These are phyloP conservation scores for Otolemur crassicaudatus DNA, from an alignment of 2,797 vertebrate species.

Conservation along the genomic window DNA sequence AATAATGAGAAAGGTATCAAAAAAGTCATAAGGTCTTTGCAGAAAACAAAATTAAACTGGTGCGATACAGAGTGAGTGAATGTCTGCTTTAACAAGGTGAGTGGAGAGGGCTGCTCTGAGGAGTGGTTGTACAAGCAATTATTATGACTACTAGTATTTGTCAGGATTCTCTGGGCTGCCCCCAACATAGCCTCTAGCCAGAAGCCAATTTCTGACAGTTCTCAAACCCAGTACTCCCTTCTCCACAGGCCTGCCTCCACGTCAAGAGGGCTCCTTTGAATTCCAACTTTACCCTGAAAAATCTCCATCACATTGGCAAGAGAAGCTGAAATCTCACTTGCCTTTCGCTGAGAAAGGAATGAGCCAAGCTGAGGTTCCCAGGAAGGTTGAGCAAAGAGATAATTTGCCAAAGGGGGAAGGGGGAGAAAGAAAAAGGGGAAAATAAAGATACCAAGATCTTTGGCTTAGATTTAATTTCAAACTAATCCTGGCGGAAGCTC, in stretches of 20 bases:
- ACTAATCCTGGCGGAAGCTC: conserved; percentile 29
- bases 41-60: not conserved
- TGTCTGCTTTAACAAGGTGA: not conserved
- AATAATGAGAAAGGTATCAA: not conserved
- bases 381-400: conserved; percentile 33
- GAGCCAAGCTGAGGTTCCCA: conserved; percentile 6
- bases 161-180: not conserved
- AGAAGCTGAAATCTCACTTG: not conserved
- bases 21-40: not conserved
- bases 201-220: not conserved
- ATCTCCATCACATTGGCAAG: conserved; percentile 35
- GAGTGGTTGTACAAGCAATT: not conserved
- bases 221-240: not conserved
- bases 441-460: conserved; percentile 33
- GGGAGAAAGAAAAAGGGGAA: not conserved
- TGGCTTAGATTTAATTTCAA: conserved; percentile 61
- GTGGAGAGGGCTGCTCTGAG: not conserved
- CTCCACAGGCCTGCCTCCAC: not conserved
- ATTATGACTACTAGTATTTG: not conserved
- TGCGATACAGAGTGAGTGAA: not conserved
- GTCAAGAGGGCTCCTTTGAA: not conserved
- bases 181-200: not conserved
- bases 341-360: conserved; percentile 44
- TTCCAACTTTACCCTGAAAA: conserved; percentile 33
- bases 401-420: not conserved